These are phyloP conservation scores for Hyla sarda DNA, from an alignment of 2,113 vertebrate species.

Conservation along the genomic window DNA sequence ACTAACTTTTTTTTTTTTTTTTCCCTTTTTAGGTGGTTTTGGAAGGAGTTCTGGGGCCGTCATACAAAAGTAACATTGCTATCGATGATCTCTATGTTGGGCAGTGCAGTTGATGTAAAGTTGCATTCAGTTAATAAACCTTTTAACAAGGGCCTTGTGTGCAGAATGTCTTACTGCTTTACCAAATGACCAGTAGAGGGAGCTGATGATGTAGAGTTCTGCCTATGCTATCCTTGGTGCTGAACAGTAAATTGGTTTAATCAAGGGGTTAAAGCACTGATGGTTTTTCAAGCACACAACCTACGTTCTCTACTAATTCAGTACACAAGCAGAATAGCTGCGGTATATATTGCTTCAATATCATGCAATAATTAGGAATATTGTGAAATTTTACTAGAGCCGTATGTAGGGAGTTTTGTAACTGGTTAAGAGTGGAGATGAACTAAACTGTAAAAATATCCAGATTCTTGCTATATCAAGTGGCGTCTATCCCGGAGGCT, in stretches of 20 bases:
- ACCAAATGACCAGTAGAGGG: conserved; percentile 34
- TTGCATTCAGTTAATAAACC: conserved; percentile 16
- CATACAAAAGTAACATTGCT: neutral
- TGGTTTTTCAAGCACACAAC: neutral
- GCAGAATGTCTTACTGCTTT: neutral
- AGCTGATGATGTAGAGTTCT: conserved; percentile 24
- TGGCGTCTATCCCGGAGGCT: neutral
- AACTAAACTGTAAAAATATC: conserved; percentile 2
- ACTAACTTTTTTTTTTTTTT: no score
- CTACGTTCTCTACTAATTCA: neutral
- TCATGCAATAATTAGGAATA: neutral
- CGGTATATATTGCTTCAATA: neutral
- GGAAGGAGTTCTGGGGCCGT: conserved; percentile 21
- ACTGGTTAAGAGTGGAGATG: neutral
- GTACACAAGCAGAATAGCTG: neutral
- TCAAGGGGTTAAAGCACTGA: conserved; percentile 5
- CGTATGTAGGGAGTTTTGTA: neutral
- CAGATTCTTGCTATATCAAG: conserved; percentile 3
- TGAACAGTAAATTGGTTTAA: neutral
- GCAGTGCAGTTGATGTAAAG: neutral
- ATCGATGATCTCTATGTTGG: conserved; percentile 46
- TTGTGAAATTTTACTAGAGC: neutral
- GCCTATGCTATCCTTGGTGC: conserved; percentile 43
- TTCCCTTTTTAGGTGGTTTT: conserved; percentile 29
- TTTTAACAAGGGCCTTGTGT: neutral